Percentiles rank a stretch among this genome's conserved stretches.
Conservation (phyloP, 2,888 invertebrate genomes). For the Dynastes maya region DNA sequence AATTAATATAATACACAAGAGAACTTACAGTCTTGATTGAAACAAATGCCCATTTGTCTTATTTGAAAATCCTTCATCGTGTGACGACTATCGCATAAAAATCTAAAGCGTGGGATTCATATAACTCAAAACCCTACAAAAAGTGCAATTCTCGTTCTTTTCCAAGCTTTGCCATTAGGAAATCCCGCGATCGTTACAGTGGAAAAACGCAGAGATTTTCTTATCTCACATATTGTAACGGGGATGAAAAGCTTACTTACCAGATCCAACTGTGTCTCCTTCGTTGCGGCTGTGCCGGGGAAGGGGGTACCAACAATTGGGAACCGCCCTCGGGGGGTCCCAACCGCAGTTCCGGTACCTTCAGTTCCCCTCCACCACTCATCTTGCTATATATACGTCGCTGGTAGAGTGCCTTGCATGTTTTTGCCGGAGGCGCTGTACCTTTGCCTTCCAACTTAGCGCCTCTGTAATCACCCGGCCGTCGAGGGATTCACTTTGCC, state of each 20-base stretch:
- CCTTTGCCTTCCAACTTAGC: constrained; percentile 44
- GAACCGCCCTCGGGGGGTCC: constrained; percentile 73
- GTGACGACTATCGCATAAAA: not conserved
- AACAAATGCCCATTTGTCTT: too few relatives aligned
- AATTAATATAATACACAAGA: too few relatives aligned
- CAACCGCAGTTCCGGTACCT: constrained; percentile 81
- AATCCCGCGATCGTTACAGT: not conserved
- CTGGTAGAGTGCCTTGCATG: constrained; percentile 44
- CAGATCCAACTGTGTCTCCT: constrained; percentile 86
- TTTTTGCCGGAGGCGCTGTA: constrained; percentile 40
- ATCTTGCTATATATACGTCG: constrained; percentile 51
- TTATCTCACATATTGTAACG: constrained; percentile 26
- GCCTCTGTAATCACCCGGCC: constrained; percentile 29
- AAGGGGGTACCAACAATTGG: constrained; percentile 69
- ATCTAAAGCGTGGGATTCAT: not conserved
- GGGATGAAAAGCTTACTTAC: constrained; percentile 71
- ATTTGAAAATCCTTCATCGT: too few relatives aligned
- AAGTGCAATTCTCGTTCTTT: not conserved
- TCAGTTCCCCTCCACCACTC: constrained; percentile 74
- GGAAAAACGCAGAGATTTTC: constrained; percentile 6
- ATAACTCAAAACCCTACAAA: not conserved
- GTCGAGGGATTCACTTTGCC: constrained; percentile 28
- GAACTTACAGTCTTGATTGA: too few relatives aligned
- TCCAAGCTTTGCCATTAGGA: not conserved
- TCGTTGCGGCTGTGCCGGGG: constrained; percentile 74